Conservation (phyloP, 2,888 invertebrate genomes). For the Archips crataeganus region DNA sequence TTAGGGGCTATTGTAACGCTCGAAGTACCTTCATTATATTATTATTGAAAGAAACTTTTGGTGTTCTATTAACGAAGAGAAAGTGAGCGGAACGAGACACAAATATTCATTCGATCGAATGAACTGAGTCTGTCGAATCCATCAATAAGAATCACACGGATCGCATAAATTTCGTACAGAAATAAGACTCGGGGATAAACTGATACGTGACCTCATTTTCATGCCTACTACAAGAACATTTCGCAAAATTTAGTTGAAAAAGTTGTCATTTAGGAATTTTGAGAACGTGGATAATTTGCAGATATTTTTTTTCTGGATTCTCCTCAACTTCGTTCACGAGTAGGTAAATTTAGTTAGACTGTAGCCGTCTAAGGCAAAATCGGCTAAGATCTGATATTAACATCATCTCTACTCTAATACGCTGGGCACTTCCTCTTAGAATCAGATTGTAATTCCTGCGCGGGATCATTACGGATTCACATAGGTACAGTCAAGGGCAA, state of each 20-base stretch:
- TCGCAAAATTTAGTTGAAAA: not conserved
- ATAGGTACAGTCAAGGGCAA: no score
- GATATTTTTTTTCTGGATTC: no score
- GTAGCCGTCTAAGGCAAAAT: no score
- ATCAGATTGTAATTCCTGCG: no score
- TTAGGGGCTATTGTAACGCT: not conserved
- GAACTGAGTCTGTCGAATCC: conserved; percentile 7
- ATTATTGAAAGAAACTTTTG: not conserved
- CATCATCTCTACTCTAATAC: no score
- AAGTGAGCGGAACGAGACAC: not conserved
- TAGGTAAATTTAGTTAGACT: no score
- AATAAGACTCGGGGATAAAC: not conserved
- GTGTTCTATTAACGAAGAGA: not conserved
- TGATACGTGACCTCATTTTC: conserved; percentile 4
- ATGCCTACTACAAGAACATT: not conserved
- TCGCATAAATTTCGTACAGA: conserved; percentile 10
- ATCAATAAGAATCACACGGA: not conserved
- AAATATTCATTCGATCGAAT: conserved; percentile 13
- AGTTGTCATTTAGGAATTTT: not conserved
- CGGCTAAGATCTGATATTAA: no score
- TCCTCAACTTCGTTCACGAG: no score
- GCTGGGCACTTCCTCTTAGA: no score
- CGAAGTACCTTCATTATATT: not conserved
- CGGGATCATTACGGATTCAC: no score
- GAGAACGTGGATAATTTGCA: no score